Evolutionary conservation across 2,888 invertebrate genomes (phyloP), one percentile per base, ranked within the genome.

Genomic region (Epiblema foenella): DNA sequence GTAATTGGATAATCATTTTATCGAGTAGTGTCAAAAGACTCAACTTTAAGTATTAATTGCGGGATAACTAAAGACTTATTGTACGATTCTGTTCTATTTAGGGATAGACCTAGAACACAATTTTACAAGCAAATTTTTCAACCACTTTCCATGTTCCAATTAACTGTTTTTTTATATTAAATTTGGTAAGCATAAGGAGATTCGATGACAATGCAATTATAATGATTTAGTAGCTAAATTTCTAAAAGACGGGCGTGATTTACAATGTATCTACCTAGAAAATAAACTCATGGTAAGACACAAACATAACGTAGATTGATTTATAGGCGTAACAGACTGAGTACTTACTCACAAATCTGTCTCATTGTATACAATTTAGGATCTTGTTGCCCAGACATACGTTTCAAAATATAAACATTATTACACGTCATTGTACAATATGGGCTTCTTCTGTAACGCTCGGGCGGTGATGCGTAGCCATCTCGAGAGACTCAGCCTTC

Each of bases 371-470:
- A 52, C 37, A 52, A 51, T 52, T 64, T 64, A 4, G 29, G 52
- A 37, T 37, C 52, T 54, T 64, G 20, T 64, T 64, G 20, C 52
- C n/a, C 20, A 37, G 52, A 54, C 52, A 20, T 64, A 64, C 20
- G 37, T 64, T 54, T n/a, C 52, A 64, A 64, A 57, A 39, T 56
- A 1, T 39, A 56, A 9, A 29, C 76, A 79, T 74, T 76, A 75
- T 76, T 76, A 70, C 78, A 79, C 77, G 78, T 80, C 78, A 20
- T 81, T 83, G 37, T 66, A 59, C 81, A 85, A 86, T 82, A 84
- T 80, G 81, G 82, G 82, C 82, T 78, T 78, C 83, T 85, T 86
- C 81, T 83, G 90, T 89, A 88, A 91, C 91, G 89, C 90, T 85
- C 85, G 85, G 85, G 68, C 81, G 81, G 77, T 86, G 84, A 79